Evolutionary conservation across 23 tunicate genomes (phyloP), one percentile per base, ranked within the genome.

Genomic region (Botrylloides violaceus): DNA sequence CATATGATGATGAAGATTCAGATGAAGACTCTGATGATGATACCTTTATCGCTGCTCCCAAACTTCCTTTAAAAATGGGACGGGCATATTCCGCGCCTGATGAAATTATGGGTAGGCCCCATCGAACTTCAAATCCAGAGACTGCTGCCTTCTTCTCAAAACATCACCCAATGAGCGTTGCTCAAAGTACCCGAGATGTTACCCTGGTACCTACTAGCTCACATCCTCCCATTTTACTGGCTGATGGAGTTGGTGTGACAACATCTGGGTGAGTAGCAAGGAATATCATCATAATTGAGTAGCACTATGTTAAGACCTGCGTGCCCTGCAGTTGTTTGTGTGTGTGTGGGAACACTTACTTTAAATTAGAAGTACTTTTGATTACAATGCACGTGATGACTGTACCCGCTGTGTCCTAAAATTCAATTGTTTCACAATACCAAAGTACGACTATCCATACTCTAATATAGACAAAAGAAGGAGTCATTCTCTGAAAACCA

Each of bases 171-270:
- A 68, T 68, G 74, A 68, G 74, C 23, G 74, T 68, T 19, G 74
- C 74, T n/a, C 74, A 68, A 68, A 68, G 47, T 2, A 37, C 74
- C 21, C 74, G 37, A 28, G 74, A 68, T 28, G 74, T 68, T 12
- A 68, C 74, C 12, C 74, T 68, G 20, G 37, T 68, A 0, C 74
- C 74, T 12, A 68, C 74, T 5, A 68, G 74, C 1, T 32, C 49
- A 1, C 74, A 68, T 1, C 74, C 74, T 21, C 74, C 74, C 26
- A 68, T 38, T 37, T 22, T 68, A 25, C 59, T 68, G 58, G 74
- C 74, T 12, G 74, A 43, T 43, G 74, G 74, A 20, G 74, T 43
- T 0, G 74, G 58, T 0, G 74, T 68, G 27, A 68, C 74, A 4
- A 68, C 74, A 37, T 68, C 74, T 5, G 74, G 74, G 74, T 68